Evolutionary conservation across 2,888 invertebrate species (phyloP).

Genomic region (Dugesia japonica): DNA sequence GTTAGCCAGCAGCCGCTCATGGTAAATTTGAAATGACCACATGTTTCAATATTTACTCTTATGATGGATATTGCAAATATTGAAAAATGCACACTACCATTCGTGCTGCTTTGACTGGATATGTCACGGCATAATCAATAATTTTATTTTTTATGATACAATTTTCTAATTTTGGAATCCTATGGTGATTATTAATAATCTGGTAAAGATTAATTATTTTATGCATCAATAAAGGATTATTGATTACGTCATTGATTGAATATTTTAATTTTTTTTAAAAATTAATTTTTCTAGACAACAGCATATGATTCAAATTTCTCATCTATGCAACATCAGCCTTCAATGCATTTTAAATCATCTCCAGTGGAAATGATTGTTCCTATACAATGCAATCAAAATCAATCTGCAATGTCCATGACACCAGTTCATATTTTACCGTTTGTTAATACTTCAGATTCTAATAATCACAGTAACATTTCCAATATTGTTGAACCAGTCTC

Average conservation of each 20-base stretch:
- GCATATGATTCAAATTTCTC: not conserved
- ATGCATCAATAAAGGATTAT: not conserved
- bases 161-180: not conserved
- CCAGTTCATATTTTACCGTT: not conserved
- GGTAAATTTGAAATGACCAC: not conserved
- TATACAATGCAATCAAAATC: not conserved
- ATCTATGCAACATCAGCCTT: not conserved
- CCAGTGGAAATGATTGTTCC: constrained; percentile 1
- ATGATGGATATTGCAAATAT: constrained; percentile 3
- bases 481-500: not conserved
- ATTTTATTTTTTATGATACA: too few species aligned
- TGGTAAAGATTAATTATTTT: not conserved
- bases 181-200: constrained; percentile 13
- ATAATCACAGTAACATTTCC: not conserved
- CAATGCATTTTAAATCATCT: not conserved
- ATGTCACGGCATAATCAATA: not conserved
- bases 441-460: not conserved
- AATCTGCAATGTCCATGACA: not conserved
- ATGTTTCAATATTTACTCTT: constrained; percentile 20
- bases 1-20: not conserved
- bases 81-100: not conserved
- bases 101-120: not conserved
- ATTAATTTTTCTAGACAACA: not conserved
- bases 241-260: not conserved
- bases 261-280: not conserved